Conservation (phyloP, 2,113 vertebrate genomes). For the Laterallus jamaicensis region DNA sequence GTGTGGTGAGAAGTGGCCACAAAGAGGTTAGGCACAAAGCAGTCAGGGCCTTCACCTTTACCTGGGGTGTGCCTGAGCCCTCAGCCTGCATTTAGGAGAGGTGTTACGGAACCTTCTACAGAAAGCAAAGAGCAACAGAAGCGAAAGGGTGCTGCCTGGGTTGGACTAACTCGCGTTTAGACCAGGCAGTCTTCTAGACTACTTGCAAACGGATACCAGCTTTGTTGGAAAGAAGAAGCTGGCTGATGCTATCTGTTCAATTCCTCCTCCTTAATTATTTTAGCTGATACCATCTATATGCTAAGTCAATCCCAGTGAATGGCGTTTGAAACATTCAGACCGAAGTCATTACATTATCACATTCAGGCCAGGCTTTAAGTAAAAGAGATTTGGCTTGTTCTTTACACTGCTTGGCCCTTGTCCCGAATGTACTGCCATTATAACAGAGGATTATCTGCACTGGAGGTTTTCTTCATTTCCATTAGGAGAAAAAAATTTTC, state of each 20-base stretch:
- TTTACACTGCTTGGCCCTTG: constrained; percentile 17
- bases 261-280: neutral
- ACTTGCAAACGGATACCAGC: neutral
- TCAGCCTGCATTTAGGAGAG: neutral
- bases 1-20: neutral
- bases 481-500: constrained; percentile 44
- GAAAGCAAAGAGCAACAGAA: neutral
- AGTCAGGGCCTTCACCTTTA: neutral
- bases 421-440: neutral
- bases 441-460: constrained; percentile 11
- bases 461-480: constrained; percentile 52
- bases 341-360: constrained; percentile 33
- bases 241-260: neutral
- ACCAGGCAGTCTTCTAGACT: neutral
- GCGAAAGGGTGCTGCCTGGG: neutral
- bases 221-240: neutral
- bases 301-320: neutral
- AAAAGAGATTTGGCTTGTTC: constrained; percentile 54
- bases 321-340: neutral
- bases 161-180: neutral
- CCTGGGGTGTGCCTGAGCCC: neutral
- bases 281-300: neutral
- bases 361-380: constrained; percentile 32
- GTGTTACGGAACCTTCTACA: neutral
- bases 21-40: neutral